phyloP scores from a whole-genome alignment of 2,797 vertebrate species.

The Hybognathus amarus region DNA sequence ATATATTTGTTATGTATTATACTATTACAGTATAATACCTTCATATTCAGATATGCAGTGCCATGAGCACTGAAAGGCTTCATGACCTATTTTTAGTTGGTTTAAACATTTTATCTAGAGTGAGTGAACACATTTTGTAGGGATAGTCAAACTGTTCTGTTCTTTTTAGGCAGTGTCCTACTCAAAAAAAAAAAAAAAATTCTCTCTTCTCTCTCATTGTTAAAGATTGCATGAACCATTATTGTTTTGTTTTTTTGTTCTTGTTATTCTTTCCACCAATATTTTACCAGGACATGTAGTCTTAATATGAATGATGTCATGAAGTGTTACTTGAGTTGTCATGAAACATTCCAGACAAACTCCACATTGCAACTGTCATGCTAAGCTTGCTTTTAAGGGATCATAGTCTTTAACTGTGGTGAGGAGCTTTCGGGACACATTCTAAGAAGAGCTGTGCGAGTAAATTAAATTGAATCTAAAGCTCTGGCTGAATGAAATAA shows the following conservation, averaged over 20 bases:
- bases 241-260: no score
- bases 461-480: constrained; percentile 23
- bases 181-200: no score
- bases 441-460: constrained; percentile 23
- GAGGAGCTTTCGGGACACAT: constrained; percentile 11
- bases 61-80: background rate
- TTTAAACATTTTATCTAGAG: background rate
- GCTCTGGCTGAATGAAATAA: constrained; percentile 2
- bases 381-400: constrained; percentile 53
- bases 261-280: background rate
- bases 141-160: background rate
- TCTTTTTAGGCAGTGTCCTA: background rate
- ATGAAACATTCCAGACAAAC: constrained; percentile 16
- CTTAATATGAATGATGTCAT: background rate
- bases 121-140: background rate
- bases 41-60: background rate
- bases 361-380: background rate
- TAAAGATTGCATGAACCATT: background rate
- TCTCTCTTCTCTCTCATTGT: background rate
- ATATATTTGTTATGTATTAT: no score
- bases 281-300: constrained; percentile 17
- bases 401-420: constrained; percentile 31
- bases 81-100: background rate
- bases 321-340: background rate
- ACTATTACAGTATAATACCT: background rate